Evolutionary conservation across 2,113 vertebrate species (phyloP), one percentile per base, ranked within the genome.

Genomic region (Tachycineta bicolor): DNA sequence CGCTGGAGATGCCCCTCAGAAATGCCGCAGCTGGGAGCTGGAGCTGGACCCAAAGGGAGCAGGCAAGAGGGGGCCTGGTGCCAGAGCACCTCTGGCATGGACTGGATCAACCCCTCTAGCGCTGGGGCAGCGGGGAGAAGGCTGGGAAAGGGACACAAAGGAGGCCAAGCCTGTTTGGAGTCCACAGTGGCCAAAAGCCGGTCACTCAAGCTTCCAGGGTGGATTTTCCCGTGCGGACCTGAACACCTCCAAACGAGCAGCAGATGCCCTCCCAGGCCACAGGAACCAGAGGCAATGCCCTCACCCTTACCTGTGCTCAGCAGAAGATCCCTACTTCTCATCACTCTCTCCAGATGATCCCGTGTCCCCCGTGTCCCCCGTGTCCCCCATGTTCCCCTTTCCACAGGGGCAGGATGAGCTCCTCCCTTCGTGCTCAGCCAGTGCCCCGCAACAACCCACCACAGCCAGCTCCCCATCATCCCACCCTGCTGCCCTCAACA

Each of bases 291-390:
- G 65, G 28, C 86, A 43, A 4, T 44, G 21, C 33, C 84, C 58
- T 41, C 41, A 89, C 70, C 82, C 82, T 14, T 20, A 89, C 68
- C 80, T 65, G 76, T 97, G 97, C 83, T 97, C 97, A 33, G 95
- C 90, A 60, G 98, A 98, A 93, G 97, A 98, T 37, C 97, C 98
- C 63, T 98, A 98, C 85, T 98, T 98, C 95, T 97, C 97, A 22
- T 90, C 97, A 2, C 58, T 93, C 14, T 96, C 96, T 34, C 89
- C 96, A 56, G 97, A 95, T 2, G 69, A 91, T 10, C 60, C 90
- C 1, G 8, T 14, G 33, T 95, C 95, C 43, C 96, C 94, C 1
- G 86, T 39, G 74, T 93, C 94, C 92, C 63, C 87, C 2, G 8
- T 14, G 33, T 95, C 95, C 43, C 96, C 94, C 1, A 84, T 39